Conservation (phyloP, 2,888 invertebrate genomes). For the Priocnemis perturbator region DNA sequence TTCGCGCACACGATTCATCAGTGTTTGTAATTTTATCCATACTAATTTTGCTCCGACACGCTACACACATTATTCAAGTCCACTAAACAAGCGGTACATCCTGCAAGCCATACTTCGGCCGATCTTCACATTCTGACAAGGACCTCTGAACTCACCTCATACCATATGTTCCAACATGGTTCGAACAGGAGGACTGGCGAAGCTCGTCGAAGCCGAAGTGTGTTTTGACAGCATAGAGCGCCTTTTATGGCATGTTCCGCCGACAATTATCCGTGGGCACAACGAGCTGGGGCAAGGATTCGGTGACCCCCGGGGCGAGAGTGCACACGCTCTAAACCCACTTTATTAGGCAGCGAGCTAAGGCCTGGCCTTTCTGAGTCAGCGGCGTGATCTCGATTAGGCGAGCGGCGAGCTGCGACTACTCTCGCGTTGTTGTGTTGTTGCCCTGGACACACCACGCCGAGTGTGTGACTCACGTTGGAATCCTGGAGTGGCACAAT, state of each 20-base stretch:
- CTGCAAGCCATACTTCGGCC: no score
- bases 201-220: slow-evolving; percentile 17
- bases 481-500: slow-evolving; percentile 58
- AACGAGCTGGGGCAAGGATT: slow-evolving; percentile 28
- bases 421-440: not conserved
- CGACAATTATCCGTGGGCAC: not conserved
- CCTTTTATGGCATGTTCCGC: slow-evolving; percentile 29
- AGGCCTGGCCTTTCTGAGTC: slow-evolving; percentile 49
- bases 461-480: slow-evolving; percentile 50
- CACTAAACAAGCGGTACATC: no score
- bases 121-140: no score
- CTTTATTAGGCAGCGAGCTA: slow-evolving; percentile 53
- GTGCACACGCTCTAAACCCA: slow-evolving; percentile 19
- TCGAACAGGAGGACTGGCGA: not conserved
- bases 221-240: slow-evolving; percentile 41
- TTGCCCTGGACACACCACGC: slow-evolving; percentile 34
- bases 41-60: no score
- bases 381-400: slow-evolving; percentile 57
- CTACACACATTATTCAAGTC: no score
- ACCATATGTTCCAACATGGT: no score
- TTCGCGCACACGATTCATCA: no score
- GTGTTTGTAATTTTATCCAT: no score
- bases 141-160: no score
- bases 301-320: slow-evolving; percentile 22
- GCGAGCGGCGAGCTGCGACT: slow-evolving; percentile 29